Percentiles rank a stretch among this genome's conserved stretches.
Conservation (phyloP, 1,140 invertebrate genomes). For the Monomorium pharaonis region DNA sequence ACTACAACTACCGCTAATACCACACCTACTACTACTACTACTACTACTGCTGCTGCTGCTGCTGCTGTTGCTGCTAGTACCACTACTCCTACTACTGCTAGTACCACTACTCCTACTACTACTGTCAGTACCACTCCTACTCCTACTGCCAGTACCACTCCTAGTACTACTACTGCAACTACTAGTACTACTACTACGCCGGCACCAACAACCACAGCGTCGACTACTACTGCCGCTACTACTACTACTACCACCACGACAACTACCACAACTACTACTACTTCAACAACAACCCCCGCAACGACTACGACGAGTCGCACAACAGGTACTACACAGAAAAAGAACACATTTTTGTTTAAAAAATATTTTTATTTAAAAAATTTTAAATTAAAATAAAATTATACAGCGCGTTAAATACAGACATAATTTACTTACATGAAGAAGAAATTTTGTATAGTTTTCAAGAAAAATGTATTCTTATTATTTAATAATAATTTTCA, state of each 20-base stretch:
- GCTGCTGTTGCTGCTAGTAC: conserved; percentile 35
- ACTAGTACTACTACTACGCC: conserved; percentile 60
- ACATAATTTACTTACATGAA: no score
- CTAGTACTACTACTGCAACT: conserved; percentile 46
- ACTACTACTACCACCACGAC: conserved; percentile 26
- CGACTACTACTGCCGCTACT: conserved; percentile 38
- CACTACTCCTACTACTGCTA: conserved; percentile 30
- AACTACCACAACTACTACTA: conserved; percentile 41
- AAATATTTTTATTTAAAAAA: no score
- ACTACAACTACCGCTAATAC: conserved; percentile 50
- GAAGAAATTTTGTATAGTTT: no score
- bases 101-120: conserved; percentile 61
- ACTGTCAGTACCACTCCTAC: conserved; percentile 31
- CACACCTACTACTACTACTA: conserved; percentile 51
- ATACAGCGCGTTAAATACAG: no score
- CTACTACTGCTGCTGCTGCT: conserved; percentile 55
- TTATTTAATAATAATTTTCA: no score
- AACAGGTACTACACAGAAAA: conserved; percentile 31
- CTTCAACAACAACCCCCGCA: conserved; percentile 19
- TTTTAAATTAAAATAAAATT: no score
- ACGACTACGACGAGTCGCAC: conserved; percentile 13
- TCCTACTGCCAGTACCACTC: conserved; percentile 53
- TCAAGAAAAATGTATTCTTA: no score
- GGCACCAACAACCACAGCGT: conserved; percentile 53
- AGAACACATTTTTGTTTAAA: no score